A percentile compares a stretch with the other conserved stretches of the same genome.
phyloP scores from a whole-genome alignment of 2,797 vertebrate genomes.

The Liasis olivaceus region DNA sequence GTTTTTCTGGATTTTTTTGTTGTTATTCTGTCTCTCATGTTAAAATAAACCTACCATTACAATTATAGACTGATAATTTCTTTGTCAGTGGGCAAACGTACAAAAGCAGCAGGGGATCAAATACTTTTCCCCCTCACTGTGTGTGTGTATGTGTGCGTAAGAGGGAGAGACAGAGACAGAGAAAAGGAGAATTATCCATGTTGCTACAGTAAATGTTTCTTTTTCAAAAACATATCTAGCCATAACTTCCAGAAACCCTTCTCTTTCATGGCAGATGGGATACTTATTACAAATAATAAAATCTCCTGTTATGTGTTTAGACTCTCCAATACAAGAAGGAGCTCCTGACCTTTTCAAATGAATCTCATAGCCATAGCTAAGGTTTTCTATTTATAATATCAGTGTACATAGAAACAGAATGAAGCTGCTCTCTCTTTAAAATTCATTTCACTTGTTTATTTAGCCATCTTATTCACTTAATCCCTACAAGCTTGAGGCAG shows the following conservation, averaged over 20 bases:
- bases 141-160: no score
- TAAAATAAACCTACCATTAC: no score
- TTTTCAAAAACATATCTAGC: constrained; percentile 13
- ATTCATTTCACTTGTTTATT: not conserved
- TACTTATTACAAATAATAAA: not conserved
- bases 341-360: not conserved
- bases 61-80: no score
- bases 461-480: not conserved
- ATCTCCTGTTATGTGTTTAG: constrained; percentile 2
- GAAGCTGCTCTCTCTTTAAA: not conserved
- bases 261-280: constrained; percentile 9
- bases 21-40: no score
- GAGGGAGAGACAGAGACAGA: not conserved
- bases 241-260: not conserved
- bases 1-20: no score
- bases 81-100: no score
- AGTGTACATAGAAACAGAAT: not conserved
- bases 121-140: accelerated
- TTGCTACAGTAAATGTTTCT: constrained; percentile 1
- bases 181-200: not conserved
- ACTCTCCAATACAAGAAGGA: not conserved
- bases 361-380: not conserved
- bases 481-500: not conserved
- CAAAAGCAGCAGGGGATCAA: no score
- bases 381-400: constrained; percentile 1